phyloP scores from a whole-genome alignment of 2,113 vertebrate genomes.

The Neogobius melanostomus region DNA sequence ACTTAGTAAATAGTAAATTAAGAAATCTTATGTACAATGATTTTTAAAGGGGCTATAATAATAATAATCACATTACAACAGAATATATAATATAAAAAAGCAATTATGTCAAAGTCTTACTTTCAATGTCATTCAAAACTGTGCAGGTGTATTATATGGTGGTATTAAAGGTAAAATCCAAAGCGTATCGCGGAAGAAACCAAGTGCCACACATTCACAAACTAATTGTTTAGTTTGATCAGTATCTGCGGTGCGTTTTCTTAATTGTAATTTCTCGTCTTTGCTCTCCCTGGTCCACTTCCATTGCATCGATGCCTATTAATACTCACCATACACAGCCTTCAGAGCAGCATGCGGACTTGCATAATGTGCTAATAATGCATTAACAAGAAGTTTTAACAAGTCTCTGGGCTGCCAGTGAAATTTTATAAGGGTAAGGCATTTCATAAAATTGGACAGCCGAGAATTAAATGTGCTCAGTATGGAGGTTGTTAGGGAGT shows the following conservation, averaged over 20 bases:
- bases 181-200: no score
- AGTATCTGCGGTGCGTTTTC: neutral
- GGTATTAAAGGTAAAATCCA: no score
- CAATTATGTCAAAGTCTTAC: no score
- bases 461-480: slow-evolving; percentile 21
- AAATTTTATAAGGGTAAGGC: slow-evolving; percentile 26
- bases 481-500: neutral
- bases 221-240: neutral
- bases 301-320: slow-evolving; percentile 3
- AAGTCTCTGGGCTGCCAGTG: slow-evolving; percentile 19
- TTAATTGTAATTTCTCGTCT: neutral
- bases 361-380: slow-evolving; percentile 33
- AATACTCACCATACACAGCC: slow-evolving; percentile 1
- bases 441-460: slow-evolving; percentile 22
- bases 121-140: no score
- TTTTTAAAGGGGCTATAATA: no score
- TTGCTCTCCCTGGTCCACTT: neutral
- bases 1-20: no score
- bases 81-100: no score
- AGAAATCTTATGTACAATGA: no score
- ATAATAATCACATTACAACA: no score
- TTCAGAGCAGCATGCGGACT: slow-evolving; percentile 13
- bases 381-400: slow-evolving; percentile 32
- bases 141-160: no score
- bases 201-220: no score